Base-by-base conservation (phyloP, 1,140 invertebrate genomes). In the Cyclargus thomasi region DNA sequence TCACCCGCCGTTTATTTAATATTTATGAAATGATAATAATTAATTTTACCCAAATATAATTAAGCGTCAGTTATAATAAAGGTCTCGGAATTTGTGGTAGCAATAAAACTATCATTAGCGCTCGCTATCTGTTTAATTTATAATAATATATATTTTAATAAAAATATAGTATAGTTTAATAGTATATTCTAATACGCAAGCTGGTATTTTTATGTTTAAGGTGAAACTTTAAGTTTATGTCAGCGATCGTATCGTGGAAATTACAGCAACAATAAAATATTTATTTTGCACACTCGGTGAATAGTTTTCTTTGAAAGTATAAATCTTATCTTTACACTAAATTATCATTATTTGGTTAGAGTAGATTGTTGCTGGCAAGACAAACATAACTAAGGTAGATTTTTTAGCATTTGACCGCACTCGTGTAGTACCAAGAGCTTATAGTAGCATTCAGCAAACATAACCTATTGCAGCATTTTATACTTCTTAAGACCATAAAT, bases 241-340 rank as follows among this genome's bases (percentile, higher is more conserved):
- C 1, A 16, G 39, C 11, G 39, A 47, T 47, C 5, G 14, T 47
- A 47, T 47, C 39, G 39, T 47, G 1, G 3, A 47, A 47, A 47
- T 47, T 16, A 36, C 20, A 65, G 47, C 64, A 22, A 23, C n/a
- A 67, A 68, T 70, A 66, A 73, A 63, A 20, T 36, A 8, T 29
- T 29, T 29, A 29, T 29, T 29, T 29, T 29, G 29, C 5, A 8
- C 29, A 29, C 29, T 29, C 29, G 4, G 29, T 29, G 4, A 29
- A 29, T 4, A 5, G 29, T 29, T 29, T 0, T 29, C 0, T 29
- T 3, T 4, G 29, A 29, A 29, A 29, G 5, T 8, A 29, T 29
- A 29, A 29, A 29, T 29, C 1, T 4, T 29, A 29, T 29, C 29
- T 4, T 8, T 7, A 29, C 29, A 5, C 8, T 29, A 29, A 23